phyloP scores from a whole-genome alignment of 2,888 invertebrate species.

The Temnothorax unifasciatus region DNA sequence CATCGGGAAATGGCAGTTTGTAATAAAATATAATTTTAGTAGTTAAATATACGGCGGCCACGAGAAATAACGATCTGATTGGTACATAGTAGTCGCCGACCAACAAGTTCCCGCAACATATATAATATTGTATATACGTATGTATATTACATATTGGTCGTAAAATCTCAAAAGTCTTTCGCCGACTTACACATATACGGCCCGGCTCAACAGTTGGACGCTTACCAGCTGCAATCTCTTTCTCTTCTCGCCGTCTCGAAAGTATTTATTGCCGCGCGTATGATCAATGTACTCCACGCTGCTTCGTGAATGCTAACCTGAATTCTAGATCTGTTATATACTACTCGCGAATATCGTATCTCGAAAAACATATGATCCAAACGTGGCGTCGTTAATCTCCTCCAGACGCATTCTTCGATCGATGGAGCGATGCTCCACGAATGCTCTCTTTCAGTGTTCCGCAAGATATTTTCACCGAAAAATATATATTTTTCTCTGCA shows the following conservation, averaged over 20 bases:
- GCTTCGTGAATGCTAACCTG: slow-evolving; percentile 61
- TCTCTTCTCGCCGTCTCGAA: slow-evolving; percentile 52
- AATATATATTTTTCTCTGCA: not conserved
- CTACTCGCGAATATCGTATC: slow-evolving; percentile 1
- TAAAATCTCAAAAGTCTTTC: slow-evolving; percentile 70
- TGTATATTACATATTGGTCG: slow-evolving; percentile 48
- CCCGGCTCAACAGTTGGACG: slow-evolving; percentile 53
- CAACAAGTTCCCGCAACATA: slow-evolving; percentile 55
- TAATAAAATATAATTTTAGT: slow-evolving; percentile 25
- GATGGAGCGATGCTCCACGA: not conserved
- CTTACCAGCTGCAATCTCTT: slow-evolving; percentile 61
- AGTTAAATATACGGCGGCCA: slow-evolving; percentile 5
- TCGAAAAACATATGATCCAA: slow-evolving; percentile 17
- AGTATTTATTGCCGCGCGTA: slow-evolving; percentile 67
- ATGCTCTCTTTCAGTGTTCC: not conserved
- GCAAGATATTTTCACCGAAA: slow-evolving; percentile 1
- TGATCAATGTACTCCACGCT: slow-evolving; percentile 57
- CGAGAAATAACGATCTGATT: slow-evolving; percentile 60
- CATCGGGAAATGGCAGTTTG: slow-evolving; percentile 2
- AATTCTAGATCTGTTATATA: slow-evolving; percentile 51
- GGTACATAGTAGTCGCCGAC: slow-evolving; percentile 34
- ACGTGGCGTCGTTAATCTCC: slow-evolving; percentile 1
- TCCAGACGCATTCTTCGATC: not conserved
- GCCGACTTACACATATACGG: slow-evolving; percentile 50
- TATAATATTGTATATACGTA: not conserved